Percentiles rank a stretch among this genome's conserved stretches.
phyloP scores from a whole-genome alignment of 2,113 vertebrate species.

The Dascyllus trimaculatus region DNA sequence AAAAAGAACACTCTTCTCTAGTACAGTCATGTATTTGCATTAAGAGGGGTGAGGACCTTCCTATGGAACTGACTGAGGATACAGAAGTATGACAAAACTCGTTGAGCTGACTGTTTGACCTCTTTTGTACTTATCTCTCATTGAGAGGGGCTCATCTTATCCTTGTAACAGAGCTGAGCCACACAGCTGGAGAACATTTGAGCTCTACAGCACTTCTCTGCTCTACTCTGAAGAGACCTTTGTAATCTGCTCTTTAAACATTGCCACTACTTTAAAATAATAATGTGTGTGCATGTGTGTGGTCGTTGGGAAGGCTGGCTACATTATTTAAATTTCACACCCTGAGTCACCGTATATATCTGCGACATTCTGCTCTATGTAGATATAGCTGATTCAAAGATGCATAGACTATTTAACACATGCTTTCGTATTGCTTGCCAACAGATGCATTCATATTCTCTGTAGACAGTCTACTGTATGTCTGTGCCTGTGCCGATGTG shows the following conservation, averaged over 20 bases:
- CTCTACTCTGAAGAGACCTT: conserved; percentile 54
- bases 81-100: conserved; percentile 53
- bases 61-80: conserved; percentile 53
- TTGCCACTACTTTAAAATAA: conserved; percentile 49
- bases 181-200: conserved; percentile 66
- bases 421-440: neutral
- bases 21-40: conserved; percentile 68
- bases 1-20: conserved; percentile 51
- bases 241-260: conserved; percentile 57
- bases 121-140: conserved; percentile 60
- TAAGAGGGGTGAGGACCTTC: conserved; percentile 65
- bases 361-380: neutral
- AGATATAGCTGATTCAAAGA: conserved; percentile 2
- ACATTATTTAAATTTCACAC: neutral
- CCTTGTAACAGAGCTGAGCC: conserved; percentile 49
- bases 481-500: neutral
- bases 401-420: neutral
- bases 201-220: conserved; percentile 49
- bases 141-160: conserved; percentile 66
- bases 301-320: conserved; percentile 4
- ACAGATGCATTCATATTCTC: conserved; percentile 1
- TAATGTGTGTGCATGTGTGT: conserved; percentile 16
- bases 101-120: conserved; percentile 62
- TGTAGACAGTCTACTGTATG: neutral
- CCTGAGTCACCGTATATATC: neutral